Base-by-base conservation (phyloP, 1,140 invertebrate genomes). In the Tachypleus tridentatus region DNA sequence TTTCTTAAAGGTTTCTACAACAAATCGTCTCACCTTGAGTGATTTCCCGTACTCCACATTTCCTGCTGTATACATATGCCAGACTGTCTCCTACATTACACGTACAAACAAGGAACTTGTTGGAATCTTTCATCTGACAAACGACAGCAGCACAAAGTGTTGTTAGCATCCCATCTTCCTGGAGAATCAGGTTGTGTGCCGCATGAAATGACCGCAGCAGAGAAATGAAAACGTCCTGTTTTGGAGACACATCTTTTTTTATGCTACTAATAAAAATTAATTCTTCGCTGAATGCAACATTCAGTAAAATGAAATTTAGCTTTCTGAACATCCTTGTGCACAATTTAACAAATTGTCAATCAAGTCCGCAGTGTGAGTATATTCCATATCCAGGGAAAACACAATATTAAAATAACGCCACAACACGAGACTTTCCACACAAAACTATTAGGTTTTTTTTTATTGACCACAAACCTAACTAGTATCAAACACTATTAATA, bases 21-120 rank as follows among this genome's bases (percentile, higher is more conserved):
- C 29, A 29, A 29, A 29, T 29, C 2, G 29, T 4, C 66, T 73
- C 74, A 84, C 84, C 84, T 77, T 85, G 82, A 4, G 86, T 87
- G 50, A 87, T 77, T 77, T 86, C 89, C 64, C 84, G 79, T 57
- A 86, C 86, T 51, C 87, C 89, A 77, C 85, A 79, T 69, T 83
- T 82, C 73, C 83, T 82, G 66, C 87, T 91, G 77, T 91, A 93
- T 61, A 95, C 86, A 73, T 91, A 95, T 29, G 88, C 91, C 67
- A 93, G 79, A 67, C 87, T 91, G 74, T 95, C 92, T 3, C 92
- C 92, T 47, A 95, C 90, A 76, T 95, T 95, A 72, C 92, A 92
- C 52, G 88, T 85, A 76, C 93, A 96, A 7, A 89, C 88, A 61
- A 90, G 84, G 77, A 84, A 91, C 72, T 85, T 82, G 72, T 76